Evolutionary conservation across 2,113 vertebrate species (phyloP).

Genomic region (Prietella phreatophila): DNA sequence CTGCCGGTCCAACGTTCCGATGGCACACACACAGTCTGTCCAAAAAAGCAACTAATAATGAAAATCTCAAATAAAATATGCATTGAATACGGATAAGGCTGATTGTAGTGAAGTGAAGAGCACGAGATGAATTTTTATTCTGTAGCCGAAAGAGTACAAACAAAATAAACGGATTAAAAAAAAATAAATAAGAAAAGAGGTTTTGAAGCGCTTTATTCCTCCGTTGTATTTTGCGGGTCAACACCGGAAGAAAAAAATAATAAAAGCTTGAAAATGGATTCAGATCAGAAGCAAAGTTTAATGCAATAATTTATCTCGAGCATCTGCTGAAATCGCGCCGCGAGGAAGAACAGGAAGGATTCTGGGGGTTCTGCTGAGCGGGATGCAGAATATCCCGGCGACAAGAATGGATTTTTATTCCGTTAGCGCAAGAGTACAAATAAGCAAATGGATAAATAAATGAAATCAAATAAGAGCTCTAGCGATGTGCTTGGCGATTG

Average conservation of each 20-base stretch:
- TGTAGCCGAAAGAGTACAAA: not conserved
- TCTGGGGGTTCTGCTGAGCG: not conserved
- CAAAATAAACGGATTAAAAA: not conserved
- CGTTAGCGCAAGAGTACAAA: not conserved
- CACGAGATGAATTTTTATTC: constrained; percentile 3
- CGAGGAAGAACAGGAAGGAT: not conserved
- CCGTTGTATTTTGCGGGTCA: not conserved
- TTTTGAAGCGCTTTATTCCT: not conserved
- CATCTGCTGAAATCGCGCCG: not conserved
- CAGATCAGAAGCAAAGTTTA: not conserved
- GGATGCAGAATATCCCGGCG: not conserved
- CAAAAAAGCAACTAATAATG: not conserved
- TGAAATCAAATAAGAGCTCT: not conserved
- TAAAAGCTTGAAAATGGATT: not conserved
- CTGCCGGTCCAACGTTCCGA: not conserved
- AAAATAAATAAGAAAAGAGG: not conserved
- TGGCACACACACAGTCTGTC: not conserved
- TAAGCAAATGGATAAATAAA: not conserved
- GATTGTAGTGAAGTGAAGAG: not conserved
- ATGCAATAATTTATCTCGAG: not conserved
- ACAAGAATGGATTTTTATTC: not conserved
- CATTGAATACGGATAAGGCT: not conserved
- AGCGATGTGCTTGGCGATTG: not conserved
- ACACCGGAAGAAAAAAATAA: not conserved
- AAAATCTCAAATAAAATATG: not conserved